phyloP scores from a whole-genome alignment of 2,888 invertebrate genomes.

The Drosophila falleni region DNA sequence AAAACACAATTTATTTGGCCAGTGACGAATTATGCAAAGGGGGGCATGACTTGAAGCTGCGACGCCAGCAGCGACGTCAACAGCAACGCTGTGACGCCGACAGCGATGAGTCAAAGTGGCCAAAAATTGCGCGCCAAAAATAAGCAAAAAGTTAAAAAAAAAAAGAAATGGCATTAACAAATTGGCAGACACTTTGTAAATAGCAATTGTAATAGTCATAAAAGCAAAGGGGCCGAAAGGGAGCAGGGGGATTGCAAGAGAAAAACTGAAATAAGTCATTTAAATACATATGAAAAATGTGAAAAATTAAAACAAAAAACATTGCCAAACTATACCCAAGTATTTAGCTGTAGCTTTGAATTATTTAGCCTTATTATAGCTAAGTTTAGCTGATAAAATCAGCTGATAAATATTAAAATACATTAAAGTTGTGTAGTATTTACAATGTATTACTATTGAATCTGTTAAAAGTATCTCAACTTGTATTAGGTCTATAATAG shows the following conservation, averaged over 20 bases:
- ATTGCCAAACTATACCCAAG: neutral
- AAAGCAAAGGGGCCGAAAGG: neutral
- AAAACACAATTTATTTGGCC: slow-evolving; percentile 35
- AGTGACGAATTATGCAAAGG: slow-evolving; percentile 65
- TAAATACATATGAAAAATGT: slow-evolving; percentile 1
- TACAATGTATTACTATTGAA: too few species aligned
- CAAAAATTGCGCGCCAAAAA: slow-evolving; percentile 66
- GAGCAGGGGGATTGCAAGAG: neutral
- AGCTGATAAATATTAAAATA: too few species aligned
- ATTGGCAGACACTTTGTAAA: slow-evolving; percentile 53
- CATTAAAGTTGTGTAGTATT: too few species aligned
- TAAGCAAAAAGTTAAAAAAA: slow-evolving; percentile 30
- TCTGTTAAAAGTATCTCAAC: too few species aligned
- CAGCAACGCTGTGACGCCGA: neutral
- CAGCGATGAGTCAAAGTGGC: slow-evolving; percentile 58
- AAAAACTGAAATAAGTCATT: neutral
- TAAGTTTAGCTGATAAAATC: neutral
- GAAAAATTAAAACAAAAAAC: neutral
- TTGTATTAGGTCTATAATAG: neutral
- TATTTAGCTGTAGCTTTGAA: neutral
- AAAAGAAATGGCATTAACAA: slow-evolving; percentile 48
- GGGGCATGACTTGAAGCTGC: slow-evolving; percentile 54
- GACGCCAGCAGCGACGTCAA: slow-evolving; percentile 11
- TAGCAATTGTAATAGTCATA: slow-evolving; percentile 56
- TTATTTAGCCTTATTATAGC: slow-evolving; percentile 10